Evolutionary conservation across 2,888 invertebrate species (phyloP).

Genomic region (Acronicta alni): DNA sequence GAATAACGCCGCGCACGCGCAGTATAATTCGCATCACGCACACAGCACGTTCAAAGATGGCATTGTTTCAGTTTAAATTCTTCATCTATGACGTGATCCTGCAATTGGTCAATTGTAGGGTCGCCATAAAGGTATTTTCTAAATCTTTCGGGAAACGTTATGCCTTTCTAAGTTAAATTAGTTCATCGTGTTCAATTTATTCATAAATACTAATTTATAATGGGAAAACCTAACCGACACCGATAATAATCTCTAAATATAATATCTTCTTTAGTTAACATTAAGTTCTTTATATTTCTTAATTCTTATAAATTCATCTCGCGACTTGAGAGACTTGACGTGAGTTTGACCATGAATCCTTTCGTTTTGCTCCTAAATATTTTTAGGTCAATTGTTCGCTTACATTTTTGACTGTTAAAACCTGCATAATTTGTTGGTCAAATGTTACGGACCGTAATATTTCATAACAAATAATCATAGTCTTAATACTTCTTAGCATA

Average conservation of each 20-base stretch:
- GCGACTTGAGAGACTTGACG: no score
- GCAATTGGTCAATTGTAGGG: slow-evolving; percentile 67
- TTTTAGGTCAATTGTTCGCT: slow-evolving; percentile 30
- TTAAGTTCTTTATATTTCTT: no score
- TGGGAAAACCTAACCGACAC: no score
- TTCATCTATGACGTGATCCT: slow-evolving; percentile 80
- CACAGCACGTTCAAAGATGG: slow-evolving; percentile 71
- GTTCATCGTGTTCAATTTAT: no score
- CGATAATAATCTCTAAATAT: no score
- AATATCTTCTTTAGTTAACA: no score
- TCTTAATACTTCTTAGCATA: slow-evolving; percentile 41
- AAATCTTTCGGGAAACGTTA: no score
- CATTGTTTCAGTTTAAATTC: slow-evolving; percentile 86
- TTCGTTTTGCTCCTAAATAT: neutral
- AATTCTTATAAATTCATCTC: no score
- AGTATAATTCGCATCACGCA: slow-evolving; percentile 75
- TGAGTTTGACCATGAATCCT: no score
- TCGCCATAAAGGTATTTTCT: slow-evolving; percentile 28
- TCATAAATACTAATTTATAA: no score
- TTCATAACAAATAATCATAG: slow-evolving; percentile 48
- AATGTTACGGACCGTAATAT: slow-evolving; percentile 36
- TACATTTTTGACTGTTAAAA: slow-evolving; percentile 18
- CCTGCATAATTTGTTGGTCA: slow-evolving; percentile 38
- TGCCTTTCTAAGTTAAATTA: no score
- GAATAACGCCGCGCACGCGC: slow-evolving; percentile 42